These are phyloP conservation scores for Whitmania pigra DNA, from an alignment of 1,140 invertebrate genomes.

Conservation along the genomic window DNA sequence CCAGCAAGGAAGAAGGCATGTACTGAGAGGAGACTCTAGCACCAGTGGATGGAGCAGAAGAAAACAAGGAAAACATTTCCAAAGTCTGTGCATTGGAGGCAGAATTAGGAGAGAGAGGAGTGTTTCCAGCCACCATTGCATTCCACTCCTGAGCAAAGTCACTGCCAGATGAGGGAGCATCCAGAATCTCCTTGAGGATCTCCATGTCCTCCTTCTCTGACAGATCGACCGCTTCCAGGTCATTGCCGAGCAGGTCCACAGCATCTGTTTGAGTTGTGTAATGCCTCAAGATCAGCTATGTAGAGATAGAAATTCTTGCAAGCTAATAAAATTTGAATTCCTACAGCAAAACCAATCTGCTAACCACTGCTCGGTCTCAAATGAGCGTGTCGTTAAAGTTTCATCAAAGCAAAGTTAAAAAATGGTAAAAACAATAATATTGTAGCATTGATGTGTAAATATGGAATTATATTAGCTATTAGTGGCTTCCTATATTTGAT, in stretches of 20 bases:
- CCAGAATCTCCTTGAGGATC: conserved; percentile 45
- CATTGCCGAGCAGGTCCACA: conserved; percentile 39
- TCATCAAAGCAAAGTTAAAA: neutral
- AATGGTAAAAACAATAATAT: neutral
- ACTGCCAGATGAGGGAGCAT: conserved; percentile 35
- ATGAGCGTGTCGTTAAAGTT: neutral
- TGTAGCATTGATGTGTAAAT: no score
- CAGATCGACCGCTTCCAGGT: conserved; percentile 34
- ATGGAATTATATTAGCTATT: no score
- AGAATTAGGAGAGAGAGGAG: neutral
- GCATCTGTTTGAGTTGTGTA: conserved; percentile 24
- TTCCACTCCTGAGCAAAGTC: conserved; percentile 40
- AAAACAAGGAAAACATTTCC: neutral
- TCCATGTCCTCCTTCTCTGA: conserved; percentile 44
- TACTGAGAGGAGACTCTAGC: conserved; percentile 32
- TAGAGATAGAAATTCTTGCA: neutral
- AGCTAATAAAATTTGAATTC: neutral
- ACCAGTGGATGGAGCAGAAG: neutral
- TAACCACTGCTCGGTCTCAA: neutral
- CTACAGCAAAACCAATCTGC: no score
- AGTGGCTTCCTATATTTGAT: no score
- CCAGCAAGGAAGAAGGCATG: conserved; percentile 45
- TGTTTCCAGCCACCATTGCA: conserved; percentile 31
- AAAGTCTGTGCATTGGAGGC: neutral
- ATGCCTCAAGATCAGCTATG: no score